These are phyloP conservation scores for Hypomecis atomaria DNA, from an alignment of 2,888 invertebrate genomes.

Conservation along the genomic window DNA sequence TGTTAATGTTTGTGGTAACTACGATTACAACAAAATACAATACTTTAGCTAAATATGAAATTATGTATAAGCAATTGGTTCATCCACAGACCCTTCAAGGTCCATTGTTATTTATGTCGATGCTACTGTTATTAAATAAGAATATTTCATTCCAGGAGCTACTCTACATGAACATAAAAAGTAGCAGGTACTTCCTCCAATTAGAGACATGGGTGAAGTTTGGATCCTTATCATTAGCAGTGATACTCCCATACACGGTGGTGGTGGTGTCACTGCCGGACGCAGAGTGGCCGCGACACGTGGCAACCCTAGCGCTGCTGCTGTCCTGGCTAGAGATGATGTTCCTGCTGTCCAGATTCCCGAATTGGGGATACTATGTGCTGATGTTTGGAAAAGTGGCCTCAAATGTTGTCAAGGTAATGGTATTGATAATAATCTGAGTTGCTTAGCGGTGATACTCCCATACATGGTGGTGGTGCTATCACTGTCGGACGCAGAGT, in stretches of 20 bases:
- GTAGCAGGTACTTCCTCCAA: conserved; percentile 79
- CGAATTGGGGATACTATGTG: conserved; percentile 84
- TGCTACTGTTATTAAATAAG: too few relatives aligned
- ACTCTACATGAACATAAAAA: conserved; percentile 77
- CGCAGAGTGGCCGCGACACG: conserved; percentile 75
- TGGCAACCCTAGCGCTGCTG: conserved; percentile 80
- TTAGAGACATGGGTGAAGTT: conserved; percentile 85
- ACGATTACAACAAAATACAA: too few relatives aligned
- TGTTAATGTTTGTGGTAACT: too few relatives aligned
- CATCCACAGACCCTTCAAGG: too few relatives aligned
- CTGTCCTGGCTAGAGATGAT: conserved; percentile 84
- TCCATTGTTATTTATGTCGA: too few relatives aligned
- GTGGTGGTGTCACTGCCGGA: conserved; percentile 48
- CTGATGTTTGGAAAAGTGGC: conserved; percentile 86
- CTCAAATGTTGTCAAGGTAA: conserved; percentile 82
- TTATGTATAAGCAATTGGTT: too few relatives aligned
- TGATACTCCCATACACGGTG: conserved; percentile 70
- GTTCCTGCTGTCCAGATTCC: conserved; percentile 83
- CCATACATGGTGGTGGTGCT: conserved; percentile 62
- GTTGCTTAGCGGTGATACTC: conserved; percentile 73
- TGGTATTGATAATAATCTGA: too few relatives aligned
- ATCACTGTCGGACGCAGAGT: conserved; percentile 54
- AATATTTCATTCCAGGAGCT: conserved; percentile 70
- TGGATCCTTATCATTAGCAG: conserved; percentile 72
- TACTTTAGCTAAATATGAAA: too few relatives aligned